Evolutionary conservation across 2,797 vertebrate genomes (phyloP), one percentile per base, ranked within the genome.

Genomic region (Falco berigora): DNA sequence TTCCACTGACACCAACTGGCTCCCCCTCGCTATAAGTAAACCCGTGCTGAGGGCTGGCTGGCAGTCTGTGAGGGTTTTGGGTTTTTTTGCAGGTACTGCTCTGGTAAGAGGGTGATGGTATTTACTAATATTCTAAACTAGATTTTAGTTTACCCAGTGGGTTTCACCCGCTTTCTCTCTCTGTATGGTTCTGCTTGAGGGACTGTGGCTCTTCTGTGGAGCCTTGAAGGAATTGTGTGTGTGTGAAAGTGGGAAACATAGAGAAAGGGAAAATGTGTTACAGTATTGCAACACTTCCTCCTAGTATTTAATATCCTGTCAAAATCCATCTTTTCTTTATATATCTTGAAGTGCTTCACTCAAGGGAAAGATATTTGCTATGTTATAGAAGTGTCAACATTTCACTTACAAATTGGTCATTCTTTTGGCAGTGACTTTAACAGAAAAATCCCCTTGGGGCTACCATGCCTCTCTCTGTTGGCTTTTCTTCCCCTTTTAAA

Each of bases 321-420:
- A 92, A 95, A 95, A 81, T 74, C 40, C 1, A 44, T 47, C 18
- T 64, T 46, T 74, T 46, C 20, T 68, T 64, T 32, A n/a, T 25
- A 16, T 25, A 56, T 32, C 30, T 84, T 91, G 23, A 92, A 95
- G 74, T 85, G 38, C 58, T 94, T 95, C 34, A 73, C 87, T 95
- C 52, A 79, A 88, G 81, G 75, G 59, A 74, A 92, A 90, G 79
- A 85, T 91, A 87, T 77, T 94, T 94, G 62, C 75, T 87, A 49
- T 82, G 74, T 92, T 97, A 85, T 87, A 69, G 32, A 91, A 93
- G 72, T 87, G 95, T 95, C 94, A 96, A 95, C 84, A 80, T 96
- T 93, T 96, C 93, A 93, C 63, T 95, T 96, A 92, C 78, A 93
- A 93, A 91, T 80, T 95, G 93, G 88, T 84, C 92, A 94, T 97